Conservation (phyloP, 2,113 vertebrate genomes). For the Noturus placidus region DNA sequence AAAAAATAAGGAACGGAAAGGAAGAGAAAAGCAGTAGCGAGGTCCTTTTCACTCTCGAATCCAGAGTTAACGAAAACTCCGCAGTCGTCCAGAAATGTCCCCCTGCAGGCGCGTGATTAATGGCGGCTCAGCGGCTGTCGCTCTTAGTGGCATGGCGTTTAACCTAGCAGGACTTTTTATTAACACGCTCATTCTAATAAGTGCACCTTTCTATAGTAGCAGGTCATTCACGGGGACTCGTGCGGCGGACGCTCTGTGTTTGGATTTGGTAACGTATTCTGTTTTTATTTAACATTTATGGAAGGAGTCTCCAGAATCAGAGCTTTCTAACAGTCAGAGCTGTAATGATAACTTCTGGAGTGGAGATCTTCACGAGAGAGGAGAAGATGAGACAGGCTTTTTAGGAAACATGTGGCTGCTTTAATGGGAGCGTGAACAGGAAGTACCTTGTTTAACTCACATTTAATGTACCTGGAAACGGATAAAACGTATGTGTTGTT, state of each 20-base stretch:
- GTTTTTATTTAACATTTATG: neutral
- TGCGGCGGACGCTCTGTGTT: neutral
- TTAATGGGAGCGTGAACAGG: conserved; percentile 37
- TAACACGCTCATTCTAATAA: neutral
- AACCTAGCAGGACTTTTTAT: conserved; percentile 71
- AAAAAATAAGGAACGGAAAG: neutral
- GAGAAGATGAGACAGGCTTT: too few relatives aligned
- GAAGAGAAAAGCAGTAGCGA: conserved; percentile 31
- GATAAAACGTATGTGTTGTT: too few relatives aligned
- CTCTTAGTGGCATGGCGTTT: conserved; percentile 74
- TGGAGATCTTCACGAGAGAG: too few relatives aligned
- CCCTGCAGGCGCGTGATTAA: conserved; percentile 80
- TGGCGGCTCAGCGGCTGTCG: conserved; percentile 84
- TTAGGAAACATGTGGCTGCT: too few relatives aligned
- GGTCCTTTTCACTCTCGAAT: conserved; percentile 56
- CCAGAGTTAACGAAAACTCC: conserved; percentile 54
- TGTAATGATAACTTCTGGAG: neutral
- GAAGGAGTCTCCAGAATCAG: neutral
- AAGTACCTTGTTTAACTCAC: too few relatives aligned
- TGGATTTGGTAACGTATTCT: neutral
- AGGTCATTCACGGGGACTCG: neutral
- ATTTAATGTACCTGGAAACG: too few relatives aligned
- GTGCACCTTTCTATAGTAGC: neutral
- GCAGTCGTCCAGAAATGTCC: conserved; percentile 55
- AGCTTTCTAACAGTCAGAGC: neutral